These are phyloP conservation scores for Galaxea fascicularis DNA, from an alignment of 92 coral and sea anemone genomes.

Conservation along the genomic window DNA sequence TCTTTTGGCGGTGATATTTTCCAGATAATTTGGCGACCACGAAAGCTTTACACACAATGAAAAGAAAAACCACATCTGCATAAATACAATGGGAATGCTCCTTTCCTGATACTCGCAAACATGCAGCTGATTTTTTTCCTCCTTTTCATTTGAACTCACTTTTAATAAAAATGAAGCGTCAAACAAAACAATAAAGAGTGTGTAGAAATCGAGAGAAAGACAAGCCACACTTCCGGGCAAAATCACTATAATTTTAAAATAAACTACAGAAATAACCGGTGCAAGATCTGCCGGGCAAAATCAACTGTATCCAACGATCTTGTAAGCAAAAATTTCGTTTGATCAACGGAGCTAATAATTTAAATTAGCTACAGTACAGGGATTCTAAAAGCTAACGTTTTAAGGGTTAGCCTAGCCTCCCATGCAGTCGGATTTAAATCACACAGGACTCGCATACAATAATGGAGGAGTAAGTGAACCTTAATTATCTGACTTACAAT, in stretches of 20 bases:
- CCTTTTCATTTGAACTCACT: background rate
- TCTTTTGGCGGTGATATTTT: background rate
- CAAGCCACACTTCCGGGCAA: background rate
- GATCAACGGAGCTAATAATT: too few relatives aligned
- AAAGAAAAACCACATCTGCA: background rate
- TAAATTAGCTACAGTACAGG: too few relatives aligned
- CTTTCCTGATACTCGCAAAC: background rate
- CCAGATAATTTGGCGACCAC: background rate
- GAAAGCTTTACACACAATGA: background rate
- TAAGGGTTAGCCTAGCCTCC: too few relatives aligned
- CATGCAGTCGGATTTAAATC: too few relatives aligned
- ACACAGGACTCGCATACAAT: too few relatives aligned
- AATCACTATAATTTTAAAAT: background rate
- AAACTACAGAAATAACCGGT: background rate
- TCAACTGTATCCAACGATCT: background rate
- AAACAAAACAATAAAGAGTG: conserved; percentile 10
- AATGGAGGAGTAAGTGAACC: too few relatives aligned
- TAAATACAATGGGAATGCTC: background rate
- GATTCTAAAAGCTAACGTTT: too few relatives aligned
- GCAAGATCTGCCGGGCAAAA: background rate
- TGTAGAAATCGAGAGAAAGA: background rate
- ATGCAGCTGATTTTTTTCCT: conserved; percentile 25
- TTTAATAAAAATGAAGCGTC: conserved; percentile 19
- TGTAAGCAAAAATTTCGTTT: too few relatives aligned
- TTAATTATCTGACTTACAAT: too few relatives aligned